Conservation (phyloP, 1,140 invertebrate species). For the Brachionus asplanchnoidis region DNA sequence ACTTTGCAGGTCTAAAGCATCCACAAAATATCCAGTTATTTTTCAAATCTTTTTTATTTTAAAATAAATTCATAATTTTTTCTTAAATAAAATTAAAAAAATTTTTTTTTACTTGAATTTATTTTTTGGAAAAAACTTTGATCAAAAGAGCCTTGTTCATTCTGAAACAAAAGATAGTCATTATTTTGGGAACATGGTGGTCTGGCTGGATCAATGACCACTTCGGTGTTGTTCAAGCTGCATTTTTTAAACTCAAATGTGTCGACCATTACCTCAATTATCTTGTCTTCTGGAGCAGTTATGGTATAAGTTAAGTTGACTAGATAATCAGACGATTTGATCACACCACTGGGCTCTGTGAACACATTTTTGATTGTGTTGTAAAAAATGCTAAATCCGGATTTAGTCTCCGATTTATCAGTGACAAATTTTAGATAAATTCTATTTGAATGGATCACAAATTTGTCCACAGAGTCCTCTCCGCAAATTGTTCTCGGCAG, state of each 20-base stretch:
- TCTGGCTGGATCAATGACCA: background rate
- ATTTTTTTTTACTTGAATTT: background rate
- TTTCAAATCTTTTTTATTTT: background rate
- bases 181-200: conserved; percentile 5
- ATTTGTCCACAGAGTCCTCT: background rate
- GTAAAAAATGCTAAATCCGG: conserved; percentile 31
- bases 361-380: conserved; percentile 15
- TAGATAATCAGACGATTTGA: background rate
- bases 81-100: background rate
- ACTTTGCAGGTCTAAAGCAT: background rate
- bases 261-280: conserved; percentile 17
- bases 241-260: conserved; percentile 30
- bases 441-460: background rate
- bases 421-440: conserved; percentile 31
- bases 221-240: background rate
- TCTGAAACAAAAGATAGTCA: conserved; percentile 9
- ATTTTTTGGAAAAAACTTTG: background rate
- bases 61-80: background rate
- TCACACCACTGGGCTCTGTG: background rate
- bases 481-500: background rate
- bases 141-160: background rate
- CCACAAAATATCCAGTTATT: conserved; percentile 29
- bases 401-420: background rate
- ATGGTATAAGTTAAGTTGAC: conserved; percentile 27
- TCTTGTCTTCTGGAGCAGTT: background rate